Percentiles rank a stretch among this genome's conserved stretches.
phyloP scores from a whole-genome alignment of 2,113 vertebrate genomes.

The Paraplagusia blochii region DNA sequence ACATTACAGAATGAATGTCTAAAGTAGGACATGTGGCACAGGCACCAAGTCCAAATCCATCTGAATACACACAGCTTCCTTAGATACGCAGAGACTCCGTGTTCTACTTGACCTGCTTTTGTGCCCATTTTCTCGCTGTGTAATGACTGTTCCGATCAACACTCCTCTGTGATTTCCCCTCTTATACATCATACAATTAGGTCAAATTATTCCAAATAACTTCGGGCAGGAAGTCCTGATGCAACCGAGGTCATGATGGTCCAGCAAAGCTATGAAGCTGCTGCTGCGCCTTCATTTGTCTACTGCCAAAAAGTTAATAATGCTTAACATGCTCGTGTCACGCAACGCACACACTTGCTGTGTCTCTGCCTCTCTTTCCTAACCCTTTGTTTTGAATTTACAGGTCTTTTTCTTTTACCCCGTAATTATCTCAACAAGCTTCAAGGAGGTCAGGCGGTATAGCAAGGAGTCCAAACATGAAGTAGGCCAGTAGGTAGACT shows the following conservation, averaged over 20 bases:
- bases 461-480: constrained; percentile 2
- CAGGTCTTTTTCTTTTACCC: too few relatives aligned
- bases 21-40: neutral
- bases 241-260: constrained; percentile 59
- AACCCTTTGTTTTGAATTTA: too few relatives aligned
- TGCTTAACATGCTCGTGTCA: constrained; percentile 29
- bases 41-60: constrained; percentile 11
- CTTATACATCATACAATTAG: constrained; percentile 59
- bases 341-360: neutral
- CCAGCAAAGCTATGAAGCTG: constrained; percentile 59
- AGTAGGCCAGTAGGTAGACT: too few relatives aligned
- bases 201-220: constrained; percentile 65
- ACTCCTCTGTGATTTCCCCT: constrained; percentile 48
- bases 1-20: too few relatives aligned
- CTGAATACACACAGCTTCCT: neutral
- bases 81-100: constrained; percentile 4
- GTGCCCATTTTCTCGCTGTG: constrained; percentile 34
- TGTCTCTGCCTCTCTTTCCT: neutral
- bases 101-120: constrained; percentile 47
- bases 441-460: constrained; percentile 21
- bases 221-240: constrained; percentile 49
- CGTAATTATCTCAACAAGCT: neutral
- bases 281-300: constrained; percentile 32
- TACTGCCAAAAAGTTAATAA: constrained; percentile 55
- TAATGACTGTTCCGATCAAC: constrained; percentile 42